Evolutionary conservation across 2,113 vertebrate species (phyloP), one percentile per base, ranked within the genome.

Genomic region (Urocitellus parryii): DNA sequence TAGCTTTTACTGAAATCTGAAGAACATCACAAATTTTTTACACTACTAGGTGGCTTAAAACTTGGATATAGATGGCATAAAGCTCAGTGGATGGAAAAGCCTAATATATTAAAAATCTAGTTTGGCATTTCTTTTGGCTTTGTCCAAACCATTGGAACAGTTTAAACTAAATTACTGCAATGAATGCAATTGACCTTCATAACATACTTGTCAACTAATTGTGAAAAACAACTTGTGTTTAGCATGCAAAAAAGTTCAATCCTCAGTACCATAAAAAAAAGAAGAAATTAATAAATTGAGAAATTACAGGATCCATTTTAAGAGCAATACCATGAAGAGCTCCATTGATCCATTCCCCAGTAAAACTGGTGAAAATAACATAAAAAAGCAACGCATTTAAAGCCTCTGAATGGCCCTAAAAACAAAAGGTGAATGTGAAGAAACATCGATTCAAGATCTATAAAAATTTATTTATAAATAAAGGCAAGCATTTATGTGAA

Each of bases 231-330:
- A 18, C 51, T 51, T 65, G 24, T 61, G 58, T 25, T 25, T 61
- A 61, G 24, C 24, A 61, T 25, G 22, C 24, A 61, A 25, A 61
- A 25, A 24, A 61, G 58, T 61, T 61, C 22, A 61, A 61, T 25
- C 22, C 58, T 8, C 9, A 61, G 58, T 61, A 61, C 56, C 56
- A 58, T 20, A 61, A 7, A 48, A 48, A 7, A 61, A n/a, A 93
- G 74, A 39, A 3, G 56, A 72, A 76, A 82, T 82, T 79, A 96
- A 80, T 13, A 94, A 76, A 76, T 53, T 84, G 82, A 89, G 34
- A 78, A 70, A n/a, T 58, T 29, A 68, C 0, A 65, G 51, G 61
- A 80, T 42, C 24, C 27, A 77, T 88, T 51, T n/a, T 29, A 25
- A 42, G 48, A 61, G 39, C 37, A 37, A 56, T 6, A 88, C 12